Evolutionary conservation across 2,113 vertebrate genomes (phyloP).

Genomic region (Megaleporinus macrocephalus): DNA sequence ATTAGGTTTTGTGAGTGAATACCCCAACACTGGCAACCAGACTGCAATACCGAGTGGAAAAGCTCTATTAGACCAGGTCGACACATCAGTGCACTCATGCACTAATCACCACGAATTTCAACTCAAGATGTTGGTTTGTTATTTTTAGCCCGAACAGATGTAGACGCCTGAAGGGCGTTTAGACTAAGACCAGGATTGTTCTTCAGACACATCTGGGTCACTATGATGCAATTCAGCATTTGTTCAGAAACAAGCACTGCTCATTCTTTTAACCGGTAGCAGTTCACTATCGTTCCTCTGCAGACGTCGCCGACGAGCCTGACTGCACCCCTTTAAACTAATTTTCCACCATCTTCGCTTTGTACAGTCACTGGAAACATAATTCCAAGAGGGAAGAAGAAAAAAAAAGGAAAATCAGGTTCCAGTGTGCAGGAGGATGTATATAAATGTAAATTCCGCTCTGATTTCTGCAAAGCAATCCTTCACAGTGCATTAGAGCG

Average conservation of each 20-base stretch:
- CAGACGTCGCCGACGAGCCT: too few relatives aligned
- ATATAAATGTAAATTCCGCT: constrained; percentile 48
- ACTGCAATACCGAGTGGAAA: too few relatives aligned
- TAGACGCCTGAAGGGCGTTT: not conserved
- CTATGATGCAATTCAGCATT: not conserved
- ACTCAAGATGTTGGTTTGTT: not conserved
- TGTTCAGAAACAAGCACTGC: not conserved
- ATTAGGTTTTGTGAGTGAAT: too few relatives aligned
- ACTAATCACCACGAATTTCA: too few relatives aligned
- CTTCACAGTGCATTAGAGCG: constrained; percentile 24
- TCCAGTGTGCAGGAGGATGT: not conserved
- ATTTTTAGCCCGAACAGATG: not conserved
- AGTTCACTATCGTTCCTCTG: too few relatives aligned
- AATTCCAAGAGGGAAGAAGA: not conserved
- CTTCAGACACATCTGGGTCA: not conserved
- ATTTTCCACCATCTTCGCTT: too few relatives aligned
- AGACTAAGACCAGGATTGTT: constrained; percentile 2
- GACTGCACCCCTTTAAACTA: too few relatives aligned
- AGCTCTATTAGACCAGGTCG: too few relatives aligned
- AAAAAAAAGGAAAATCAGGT: not conserved
- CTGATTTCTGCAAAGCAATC: constrained; percentile 25
- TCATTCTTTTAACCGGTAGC: too few relatives aligned
- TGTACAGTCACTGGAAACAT: not conserved
- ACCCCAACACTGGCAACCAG: too few relatives aligned
- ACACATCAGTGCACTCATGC: too few relatives aligned